Evolutionary conservation across 1,140 invertebrate species (phyloP).

Genomic region (Argopecten irradians): DNA sequence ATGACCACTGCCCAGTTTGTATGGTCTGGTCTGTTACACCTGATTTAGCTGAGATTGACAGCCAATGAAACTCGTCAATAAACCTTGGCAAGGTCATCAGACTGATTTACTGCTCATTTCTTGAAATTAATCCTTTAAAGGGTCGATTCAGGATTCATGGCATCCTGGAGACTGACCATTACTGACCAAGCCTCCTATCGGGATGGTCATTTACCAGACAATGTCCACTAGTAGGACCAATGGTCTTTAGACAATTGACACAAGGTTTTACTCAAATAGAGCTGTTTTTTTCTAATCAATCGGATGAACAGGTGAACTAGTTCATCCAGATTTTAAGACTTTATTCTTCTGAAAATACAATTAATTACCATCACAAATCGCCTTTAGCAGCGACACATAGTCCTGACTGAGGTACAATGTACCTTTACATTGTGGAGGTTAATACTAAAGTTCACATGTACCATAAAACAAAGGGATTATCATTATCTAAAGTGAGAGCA

Average conservation of each 20-base stretch:
- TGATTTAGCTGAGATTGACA: background rate
- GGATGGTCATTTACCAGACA: background rate
- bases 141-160: background rate
- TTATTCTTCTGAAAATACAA: background rate
- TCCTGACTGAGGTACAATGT: too few relatives aligned
- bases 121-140: background rate
- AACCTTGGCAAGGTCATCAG: background rate
- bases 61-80: background rate
- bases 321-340: background rate
- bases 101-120: constrained; percentile 8
- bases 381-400: background rate
- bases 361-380: background rate
- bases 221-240: background rate
- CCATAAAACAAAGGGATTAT: background rate
- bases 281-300: background rate
- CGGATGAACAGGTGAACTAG: background rate
- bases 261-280: background rate
- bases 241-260: background rate
- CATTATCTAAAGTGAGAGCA: background rate
- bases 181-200: background rate
- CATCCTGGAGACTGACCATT: background rate
- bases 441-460: background rate
- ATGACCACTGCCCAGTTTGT: background rate
- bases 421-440: background rate
- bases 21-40: background rate